A percentile compares a stretch with the other conserved stretches of the same genome.
Evolutionary conservation across 1,140 invertebrate genomes (phyloP).

Genomic region (Zaprionus tsacasi): DNA sequence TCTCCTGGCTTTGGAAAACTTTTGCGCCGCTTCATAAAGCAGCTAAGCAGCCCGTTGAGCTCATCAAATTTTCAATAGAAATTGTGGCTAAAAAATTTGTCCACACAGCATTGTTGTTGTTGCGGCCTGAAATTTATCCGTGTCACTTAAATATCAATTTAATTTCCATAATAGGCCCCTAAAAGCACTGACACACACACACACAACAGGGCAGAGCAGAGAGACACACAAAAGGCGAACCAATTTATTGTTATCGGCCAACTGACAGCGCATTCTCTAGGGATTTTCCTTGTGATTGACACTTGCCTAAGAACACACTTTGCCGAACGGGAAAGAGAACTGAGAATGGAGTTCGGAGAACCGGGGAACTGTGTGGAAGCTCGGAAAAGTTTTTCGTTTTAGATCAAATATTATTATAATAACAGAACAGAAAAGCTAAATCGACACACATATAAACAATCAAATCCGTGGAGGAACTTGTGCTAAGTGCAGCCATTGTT

Average conservation of each 20-base stretch:
- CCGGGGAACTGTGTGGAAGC: conserved; percentile 1
- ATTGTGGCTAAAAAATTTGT: conserved; percentile 69
- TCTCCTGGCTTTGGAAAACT: conserved; percentile 26
- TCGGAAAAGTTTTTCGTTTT: conserved; percentile 40
- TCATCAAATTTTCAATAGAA: conserved; percentile 77
- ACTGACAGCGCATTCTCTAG: conserved; percentile 51
- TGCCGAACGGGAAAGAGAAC: background rate
- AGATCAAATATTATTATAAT: conserved; percentile 72
- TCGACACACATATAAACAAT: conserved; percentile 33
- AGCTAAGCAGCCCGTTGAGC: conserved; percentile 68
- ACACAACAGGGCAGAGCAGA: conserved; percentile 14
- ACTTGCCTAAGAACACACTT: conserved; percentile 46
- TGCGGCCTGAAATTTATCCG: conserved; percentile 67
- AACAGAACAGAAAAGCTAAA: conserved; percentile 43
- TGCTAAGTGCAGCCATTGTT: conserved; percentile 66
- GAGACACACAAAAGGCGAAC: conserved; percentile 24
- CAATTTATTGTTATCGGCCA: conserved; percentile 58
- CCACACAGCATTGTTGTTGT: conserved; percentile 47
- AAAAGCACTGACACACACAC: conserved; percentile 21
- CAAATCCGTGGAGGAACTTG: conserved; percentile 32
- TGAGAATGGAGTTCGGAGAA: background rate
- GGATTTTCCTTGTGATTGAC: conserved; percentile 73
- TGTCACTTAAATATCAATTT: conserved; percentile 82
- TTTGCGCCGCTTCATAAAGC: conserved; percentile 40
- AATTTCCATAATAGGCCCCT: conserved; percentile 76